Conservation (phyloP, 1,140 invertebrate genomes). For the Trialeurodes vaporariorum region DNA sequence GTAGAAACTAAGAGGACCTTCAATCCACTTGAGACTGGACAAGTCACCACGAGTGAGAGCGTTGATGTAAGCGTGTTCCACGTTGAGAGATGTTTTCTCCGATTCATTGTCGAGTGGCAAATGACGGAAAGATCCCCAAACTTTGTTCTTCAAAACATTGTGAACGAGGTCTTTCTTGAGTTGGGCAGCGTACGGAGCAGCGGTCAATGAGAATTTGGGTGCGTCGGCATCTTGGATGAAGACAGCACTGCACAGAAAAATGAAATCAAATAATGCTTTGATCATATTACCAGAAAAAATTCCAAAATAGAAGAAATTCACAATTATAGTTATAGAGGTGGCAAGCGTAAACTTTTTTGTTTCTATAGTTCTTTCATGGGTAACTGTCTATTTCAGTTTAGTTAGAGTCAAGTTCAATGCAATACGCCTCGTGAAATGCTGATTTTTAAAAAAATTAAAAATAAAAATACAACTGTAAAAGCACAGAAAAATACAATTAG, state of each 20-base stretch:
- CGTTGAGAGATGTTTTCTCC: slow-evolving; percentile 45
- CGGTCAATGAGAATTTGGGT: slow-evolving; percentile 46
- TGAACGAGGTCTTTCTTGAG: slow-evolving; percentile 63
- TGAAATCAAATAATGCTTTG: background rate
- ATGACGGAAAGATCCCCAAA: slow-evolving; percentile 78
- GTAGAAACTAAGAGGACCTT: slow-evolving; percentile 59
- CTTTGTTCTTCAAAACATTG: slow-evolving; percentile 64
- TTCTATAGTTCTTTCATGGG: background rate
- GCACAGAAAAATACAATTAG: too few species aligned
- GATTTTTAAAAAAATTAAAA: too few species aligned
- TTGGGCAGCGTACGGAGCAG: slow-evolving; percentile 46
- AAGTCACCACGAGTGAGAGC: slow-evolving; percentile 80
- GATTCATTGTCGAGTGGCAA: slow-evolving; percentile 47
- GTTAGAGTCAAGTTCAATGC: too few species aligned
- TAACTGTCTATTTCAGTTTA: background rate
- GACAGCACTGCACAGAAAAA: slow-evolving; percentile 35
- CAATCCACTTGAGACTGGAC: slow-evolving; percentile 85
- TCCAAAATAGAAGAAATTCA: too few species aligned
- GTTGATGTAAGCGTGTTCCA: slow-evolving; percentile 86
- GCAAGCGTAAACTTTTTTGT: too few species aligned
- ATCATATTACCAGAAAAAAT: too few species aligned
- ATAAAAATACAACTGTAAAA: too few species aligned
- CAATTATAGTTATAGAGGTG: too few species aligned
- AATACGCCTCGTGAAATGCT: too few species aligned
- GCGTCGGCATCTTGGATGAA: slow-evolving; percentile 52